Evolutionary conservation across 2,888 invertebrate species (phyloP), one percentile per base, ranked within the genome.

Genomic region (Archips crataeganus): DNA sequence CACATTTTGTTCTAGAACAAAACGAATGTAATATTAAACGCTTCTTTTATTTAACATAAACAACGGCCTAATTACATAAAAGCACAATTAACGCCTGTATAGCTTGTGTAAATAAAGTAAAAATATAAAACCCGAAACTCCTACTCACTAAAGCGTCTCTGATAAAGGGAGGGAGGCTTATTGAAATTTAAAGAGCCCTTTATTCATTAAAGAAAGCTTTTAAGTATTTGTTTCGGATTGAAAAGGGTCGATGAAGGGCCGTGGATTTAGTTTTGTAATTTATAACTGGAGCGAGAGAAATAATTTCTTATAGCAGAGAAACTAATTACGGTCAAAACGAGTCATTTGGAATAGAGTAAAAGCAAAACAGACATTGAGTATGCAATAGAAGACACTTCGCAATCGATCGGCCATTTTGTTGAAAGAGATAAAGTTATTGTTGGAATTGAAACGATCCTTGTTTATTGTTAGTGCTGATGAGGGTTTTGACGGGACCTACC

Each of bases 401-500:
- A 67, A 59, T 47, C 39, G 39, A 68, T 63, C 36, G 59, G 59
- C 68, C 64, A 39, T 62, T 36, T 23, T 57, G 45, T 72, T 59
- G 23, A 32, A 11, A 57, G 39, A 47, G 11, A 47, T 10, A 51
- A 65, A 51, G 49, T 8, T 15, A 54, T 15, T 64, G 13, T 70
- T 70, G 45, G 60, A 74, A 69, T 61, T 69, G 64, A 65, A 60
- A 61, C 51, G 32, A 64, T 74, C 77, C 83, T 85, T 85, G 90
- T 84, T 87, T 86, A 86, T 92, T 90, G 87, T 84, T 95, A 99
- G 99, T 97, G 99, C 99, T 95, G 99, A 99, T 96, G 99, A 99
- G 96, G 98, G 98, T 96, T 99, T 99, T 96, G 99, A 99, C 96
- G 98, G 99, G 95, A 99, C 99, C 92, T 99, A 97, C 96, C 99